Percentiles rank a stretch among this genome's conserved stretches.
Conservation (phyloP, 1,140 invertebrate species). For the Drosophila pachea region DNA sequence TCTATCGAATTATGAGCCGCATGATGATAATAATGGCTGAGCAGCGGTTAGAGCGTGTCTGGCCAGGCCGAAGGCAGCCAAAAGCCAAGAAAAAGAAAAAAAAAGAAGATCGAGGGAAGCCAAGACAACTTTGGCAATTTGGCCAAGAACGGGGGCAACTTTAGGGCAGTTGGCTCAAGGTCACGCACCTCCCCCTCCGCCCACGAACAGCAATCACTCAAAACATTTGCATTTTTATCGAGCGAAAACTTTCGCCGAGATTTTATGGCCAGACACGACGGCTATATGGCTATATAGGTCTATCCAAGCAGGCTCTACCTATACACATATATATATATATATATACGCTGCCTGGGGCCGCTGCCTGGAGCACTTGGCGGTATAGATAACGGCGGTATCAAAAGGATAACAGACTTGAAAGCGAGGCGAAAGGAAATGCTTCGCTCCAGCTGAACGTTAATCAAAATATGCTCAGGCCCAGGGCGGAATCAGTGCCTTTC, state of each 20-base stretch:
- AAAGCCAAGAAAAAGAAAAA: not conserved
- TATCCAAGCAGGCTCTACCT: too few relatives aligned
- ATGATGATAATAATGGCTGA: slow-evolving; percentile 46
- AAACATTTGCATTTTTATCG: too few relatives aligned
- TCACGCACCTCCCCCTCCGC: too few relatives aligned
- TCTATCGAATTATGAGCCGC: slow-evolving; percentile 10
- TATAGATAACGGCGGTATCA: not conserved
- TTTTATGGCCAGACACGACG: not conserved
- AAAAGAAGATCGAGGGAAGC: slow-evolving; percentile 6
- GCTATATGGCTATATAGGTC: too few relatives aligned
- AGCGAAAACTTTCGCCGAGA: not conserved
- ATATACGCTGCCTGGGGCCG: not conserved
- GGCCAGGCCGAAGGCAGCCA: not conserved
- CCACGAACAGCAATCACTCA: too few relatives aligned
- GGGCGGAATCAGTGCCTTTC: not conserved
- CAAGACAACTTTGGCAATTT: slow-evolving; percentile 49
- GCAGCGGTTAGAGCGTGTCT: slow-evolving; percentile 17
- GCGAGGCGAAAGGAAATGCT: not conserved
- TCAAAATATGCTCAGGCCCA: slow-evolving; percentile 15
- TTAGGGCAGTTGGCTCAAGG: too few relatives aligned
- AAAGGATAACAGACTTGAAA: not conserved
- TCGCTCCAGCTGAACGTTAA: slow-evolving; percentile 11
- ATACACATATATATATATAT: too few relatives aligned
- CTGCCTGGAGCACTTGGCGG: not conserved
- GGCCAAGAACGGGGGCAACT: not conserved